Conservation (phyloP, 2,888 invertebrate genomes). For the Dolichopus griseipennis region DNA sequence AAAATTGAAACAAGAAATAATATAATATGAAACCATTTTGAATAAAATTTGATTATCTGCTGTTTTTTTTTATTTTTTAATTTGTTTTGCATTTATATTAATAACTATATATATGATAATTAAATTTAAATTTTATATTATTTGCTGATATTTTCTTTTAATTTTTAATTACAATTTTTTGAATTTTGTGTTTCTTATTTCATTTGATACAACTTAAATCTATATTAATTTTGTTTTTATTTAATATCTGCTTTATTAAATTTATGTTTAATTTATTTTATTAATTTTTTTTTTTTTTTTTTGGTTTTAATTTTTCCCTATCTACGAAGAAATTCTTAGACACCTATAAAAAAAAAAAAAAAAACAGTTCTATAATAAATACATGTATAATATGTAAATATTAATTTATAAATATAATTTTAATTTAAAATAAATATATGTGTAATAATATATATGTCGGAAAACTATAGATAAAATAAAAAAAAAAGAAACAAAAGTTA, state of each 20-base stretch:
- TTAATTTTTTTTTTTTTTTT: background rate
- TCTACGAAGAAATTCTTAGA: background rate
- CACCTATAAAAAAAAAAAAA: background rate
- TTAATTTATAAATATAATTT: no score
- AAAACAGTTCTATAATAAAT: background rate
- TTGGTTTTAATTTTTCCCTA: background rate
- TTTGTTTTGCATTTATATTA: background rate
- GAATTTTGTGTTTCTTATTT: background rate
- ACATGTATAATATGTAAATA: no score
- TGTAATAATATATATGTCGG: no score
- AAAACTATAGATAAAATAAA: no score
- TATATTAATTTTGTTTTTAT: background rate
- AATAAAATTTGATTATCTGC: conserved; percentile 6
- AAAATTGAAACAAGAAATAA: background rate
- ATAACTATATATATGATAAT: no score
- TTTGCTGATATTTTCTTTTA: background rate
- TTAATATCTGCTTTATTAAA: background rate
- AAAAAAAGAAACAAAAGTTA: no score
- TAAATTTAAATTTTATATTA: no score
- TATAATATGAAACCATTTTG: background rate
- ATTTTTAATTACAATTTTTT: background rate
- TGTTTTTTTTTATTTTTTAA: background rate
- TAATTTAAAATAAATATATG: no score
- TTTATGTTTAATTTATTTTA: background rate
- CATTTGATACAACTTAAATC: background rate